These are phyloP conservation scores for Epizoanthus ramosus DNA, from an alignment of 92 coral and sea anemone species.

Conservation along the genomic window DNA sequence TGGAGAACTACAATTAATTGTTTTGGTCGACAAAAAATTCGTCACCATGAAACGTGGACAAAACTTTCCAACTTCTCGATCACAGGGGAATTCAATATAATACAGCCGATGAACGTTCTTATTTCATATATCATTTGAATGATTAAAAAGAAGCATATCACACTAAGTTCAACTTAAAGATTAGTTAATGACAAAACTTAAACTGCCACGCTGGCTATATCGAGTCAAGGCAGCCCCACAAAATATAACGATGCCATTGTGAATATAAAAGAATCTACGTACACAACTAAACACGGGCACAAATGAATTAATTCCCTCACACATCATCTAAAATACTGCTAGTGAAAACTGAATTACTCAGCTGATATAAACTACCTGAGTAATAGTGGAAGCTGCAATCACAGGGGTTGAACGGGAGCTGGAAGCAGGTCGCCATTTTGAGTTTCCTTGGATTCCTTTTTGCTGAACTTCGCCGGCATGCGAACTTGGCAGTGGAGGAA, in stretches of 20 bases:
- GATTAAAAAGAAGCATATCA: too few species aligned
- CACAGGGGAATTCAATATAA: neutral
- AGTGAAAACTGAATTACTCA: neutral
- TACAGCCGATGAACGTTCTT: neutral
- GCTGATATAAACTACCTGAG: conserved; percentile 72
- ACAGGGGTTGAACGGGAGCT: conserved; percentile 64
- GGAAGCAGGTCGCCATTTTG: conserved; percentile 72
- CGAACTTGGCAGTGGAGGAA: conserved; percentile 93
- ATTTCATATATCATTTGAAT: neutral
- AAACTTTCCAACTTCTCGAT: neutral
- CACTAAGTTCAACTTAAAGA: neutral
- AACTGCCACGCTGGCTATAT: conserved; percentile 36
- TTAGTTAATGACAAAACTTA: conserved; percentile 39
- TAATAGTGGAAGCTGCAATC: conserved; percentile 82
- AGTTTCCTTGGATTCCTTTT: conserved; percentile 55
- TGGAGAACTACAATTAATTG: conserved; percentile 2
- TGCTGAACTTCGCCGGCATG: conserved; percentile 76
- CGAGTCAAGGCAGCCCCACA: neutral
- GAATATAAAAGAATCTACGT: neutral
- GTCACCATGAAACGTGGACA: conserved; percentile 42
- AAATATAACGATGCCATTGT: neutral
- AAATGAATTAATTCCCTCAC: neutral
- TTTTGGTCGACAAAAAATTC: conserved; percentile 18
- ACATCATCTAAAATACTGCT: neutral
- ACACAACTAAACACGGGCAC: neutral